Evolutionary conservation across 1,140 invertebrate species (phyloP).

Genomic region (Drosophila sp.): DNA sequence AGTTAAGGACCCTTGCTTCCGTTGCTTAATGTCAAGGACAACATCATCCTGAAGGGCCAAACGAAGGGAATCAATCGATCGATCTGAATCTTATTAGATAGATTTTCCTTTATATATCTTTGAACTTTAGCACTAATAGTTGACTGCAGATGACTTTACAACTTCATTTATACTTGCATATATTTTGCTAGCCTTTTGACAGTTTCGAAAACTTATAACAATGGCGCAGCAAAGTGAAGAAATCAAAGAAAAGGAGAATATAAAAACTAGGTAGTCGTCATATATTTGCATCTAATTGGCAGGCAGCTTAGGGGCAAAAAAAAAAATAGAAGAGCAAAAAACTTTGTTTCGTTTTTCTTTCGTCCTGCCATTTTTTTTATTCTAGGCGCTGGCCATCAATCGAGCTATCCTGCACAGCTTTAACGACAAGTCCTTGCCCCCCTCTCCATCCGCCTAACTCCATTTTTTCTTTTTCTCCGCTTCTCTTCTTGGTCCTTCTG

Average conservation of each 20-base stretch:
- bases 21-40: too few species aligned
- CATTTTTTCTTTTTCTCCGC: neutral
- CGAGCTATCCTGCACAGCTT: slow-evolving; percentile 54
- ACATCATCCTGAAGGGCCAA: too few species aligned
- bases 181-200: slow-evolving; percentile 31
- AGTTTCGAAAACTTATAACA: slow-evolving; percentile 5
- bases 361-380: slow-evolving; percentile 16
- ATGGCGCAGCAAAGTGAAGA: neutral
- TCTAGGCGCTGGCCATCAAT: slow-evolving; percentile 47
- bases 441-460: slow-evolving; percentile 5
- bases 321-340: slow-evolving; percentile 13
- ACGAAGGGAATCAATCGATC: too few species aligned
- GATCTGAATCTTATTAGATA: neutral
- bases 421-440: slow-evolving; percentile 42
- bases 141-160: neutral
- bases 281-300: slow-evolving; percentile 78
- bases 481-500: slow-evolving; percentile 18
- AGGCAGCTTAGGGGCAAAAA: slow-evolving; percentile 57
- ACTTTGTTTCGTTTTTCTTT: neutral
- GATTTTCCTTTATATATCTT: too few species aligned
- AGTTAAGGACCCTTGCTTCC: neutral
- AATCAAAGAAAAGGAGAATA: slow-evolving; percentile 9
- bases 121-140: neutral
- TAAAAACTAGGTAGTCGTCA: slow-evolving; percentile 35
- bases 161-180: neutral